Conservation (phyloP, 1,140 invertebrate species). For the Apis dorsata region DNA sequence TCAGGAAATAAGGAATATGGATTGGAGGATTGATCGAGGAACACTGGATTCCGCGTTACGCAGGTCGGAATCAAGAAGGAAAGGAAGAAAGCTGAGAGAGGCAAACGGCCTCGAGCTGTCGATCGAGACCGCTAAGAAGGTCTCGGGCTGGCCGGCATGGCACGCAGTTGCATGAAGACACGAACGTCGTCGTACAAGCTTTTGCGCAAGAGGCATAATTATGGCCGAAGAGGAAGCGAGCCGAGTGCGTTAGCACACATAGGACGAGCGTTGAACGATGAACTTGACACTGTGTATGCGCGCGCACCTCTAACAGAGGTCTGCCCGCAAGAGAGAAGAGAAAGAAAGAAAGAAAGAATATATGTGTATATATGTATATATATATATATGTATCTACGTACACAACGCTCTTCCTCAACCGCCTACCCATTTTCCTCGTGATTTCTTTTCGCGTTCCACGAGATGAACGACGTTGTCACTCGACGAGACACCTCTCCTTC, state of each 20-base stretch:
- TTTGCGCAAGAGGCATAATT: conserved; percentile 68
- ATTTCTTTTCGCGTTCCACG: conserved; percentile 30
- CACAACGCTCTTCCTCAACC: conserved; percentile 14
- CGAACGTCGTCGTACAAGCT: conserved; percentile 61
- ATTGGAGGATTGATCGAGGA: too few species aligned
- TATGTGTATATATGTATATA: background rate
- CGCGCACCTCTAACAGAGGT: conserved; percentile 5
- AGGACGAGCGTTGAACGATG: conserved; percentile 68
- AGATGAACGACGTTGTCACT: conserved; percentile 38
- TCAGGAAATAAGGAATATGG: too few species aligned
- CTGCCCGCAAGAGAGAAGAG: background rate
- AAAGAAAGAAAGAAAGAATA: conserved; percentile 10
- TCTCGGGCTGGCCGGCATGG: conserved; percentile 45
- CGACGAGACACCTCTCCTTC: background rate
- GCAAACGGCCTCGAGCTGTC: conserved; percentile 63
- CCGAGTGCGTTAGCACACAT: conserved; percentile 66
- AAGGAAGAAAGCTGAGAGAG: conserved; percentile 40
- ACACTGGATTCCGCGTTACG: background rate
- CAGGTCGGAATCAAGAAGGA: background rate
- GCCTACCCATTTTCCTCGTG: conserved; percentile 50
- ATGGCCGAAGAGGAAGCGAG: conserved; percentile 65
- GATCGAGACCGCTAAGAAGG: conserved; percentile 61
- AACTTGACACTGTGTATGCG: conserved; percentile 63
- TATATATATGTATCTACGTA: background rate
- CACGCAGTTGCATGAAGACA: conserved; percentile 59